phyloP scores from a whole-genome alignment of 2,888 invertebrate species.

The Hofmannophila pseudospretella region DNA sequence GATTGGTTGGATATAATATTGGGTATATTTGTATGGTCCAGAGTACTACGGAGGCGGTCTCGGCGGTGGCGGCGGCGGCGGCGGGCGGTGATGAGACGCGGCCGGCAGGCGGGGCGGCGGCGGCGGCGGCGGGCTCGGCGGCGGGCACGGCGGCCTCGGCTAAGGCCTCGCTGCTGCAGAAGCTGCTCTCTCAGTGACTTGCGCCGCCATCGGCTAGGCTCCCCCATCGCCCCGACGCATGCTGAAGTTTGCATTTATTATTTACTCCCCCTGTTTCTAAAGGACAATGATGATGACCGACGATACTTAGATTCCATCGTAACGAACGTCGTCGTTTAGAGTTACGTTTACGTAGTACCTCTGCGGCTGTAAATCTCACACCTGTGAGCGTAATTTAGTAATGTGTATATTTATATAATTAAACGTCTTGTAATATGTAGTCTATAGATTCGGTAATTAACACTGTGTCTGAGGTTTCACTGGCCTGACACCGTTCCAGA shows the following conservation, averaged over 20 bases:
- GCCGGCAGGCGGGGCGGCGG: conserved; percentile 27
- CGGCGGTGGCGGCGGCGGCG: conserved; percentile 54
- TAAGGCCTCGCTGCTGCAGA: conserved; percentile 90
- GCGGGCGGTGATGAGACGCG: conserved; percentile 41
- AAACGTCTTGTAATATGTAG: conserved; percentile 32
- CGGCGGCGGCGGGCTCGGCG: conserved; percentile 22
- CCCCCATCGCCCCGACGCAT: conserved; percentile 17
- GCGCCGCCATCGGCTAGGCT: conserved; percentile 14
- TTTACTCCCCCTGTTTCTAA: conserved; percentile 40
- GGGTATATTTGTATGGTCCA: conserved; percentile 27
- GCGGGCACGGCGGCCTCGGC: conserved; percentile 38
- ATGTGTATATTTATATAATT: conserved; percentile 61
- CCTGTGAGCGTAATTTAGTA: conserved; percentile 57
- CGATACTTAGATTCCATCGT: conserved; percentile 42
- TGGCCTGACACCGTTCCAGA: no score
- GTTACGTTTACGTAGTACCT: conserved; percentile 67
- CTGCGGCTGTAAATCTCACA: conserved; percentile 66
- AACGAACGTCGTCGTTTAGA: conserved; percentile 41
- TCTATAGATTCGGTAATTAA: conserved; percentile 7
- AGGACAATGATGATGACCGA: conserved; percentile 34
- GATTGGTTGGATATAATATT: no score
- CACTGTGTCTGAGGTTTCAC: conserved; percentile 3
- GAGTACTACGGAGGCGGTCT: conserved; percentile 75
- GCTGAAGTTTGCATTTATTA: conserved; percentile 60
- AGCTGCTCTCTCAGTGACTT: conserved; percentile 88